A percentile compares a stretch with the other conserved stretches of the same genome.
phyloP scores from a whole-genome alignment of 2,888 invertebrate species.

The Drosophila vallismaia region DNA sequence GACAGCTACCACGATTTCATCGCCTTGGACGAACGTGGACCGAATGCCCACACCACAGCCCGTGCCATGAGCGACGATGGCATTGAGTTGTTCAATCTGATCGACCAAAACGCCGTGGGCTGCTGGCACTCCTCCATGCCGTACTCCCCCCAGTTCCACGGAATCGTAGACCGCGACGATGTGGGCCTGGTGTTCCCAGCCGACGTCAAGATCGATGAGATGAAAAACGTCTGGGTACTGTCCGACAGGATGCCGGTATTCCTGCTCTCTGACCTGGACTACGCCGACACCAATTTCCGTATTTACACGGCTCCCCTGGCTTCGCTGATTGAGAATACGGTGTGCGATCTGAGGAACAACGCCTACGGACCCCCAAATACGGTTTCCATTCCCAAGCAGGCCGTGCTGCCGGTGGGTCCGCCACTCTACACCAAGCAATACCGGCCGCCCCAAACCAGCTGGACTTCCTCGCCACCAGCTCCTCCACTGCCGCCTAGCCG shows the following conservation, averaged over 20 bases:
- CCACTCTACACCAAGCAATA: slow-evolving; percentile 63
- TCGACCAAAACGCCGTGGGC: slow-evolving; percentile 92
- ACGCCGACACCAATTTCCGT: slow-evolving; percentile 91
- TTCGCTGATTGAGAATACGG: slow-evolving; percentile 88
- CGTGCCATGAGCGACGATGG: slow-evolving; percentile 91
- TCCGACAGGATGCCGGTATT: slow-evolving; percentile 93
- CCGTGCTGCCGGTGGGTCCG: slow-evolving; percentile 34
- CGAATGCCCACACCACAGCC: slow-evolving; percentile 89
- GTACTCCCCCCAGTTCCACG: slow-evolving; percentile 88
- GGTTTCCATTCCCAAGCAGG: slow-evolving; percentile 61
- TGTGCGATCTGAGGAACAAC: slow-evolving; percentile 86
- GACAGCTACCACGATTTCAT: slow-evolving; percentile 90
- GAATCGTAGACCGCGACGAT: slow-evolving; percentile 90
- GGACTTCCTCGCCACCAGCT: slow-evolving; percentile 47
- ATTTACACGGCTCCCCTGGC: slow-evolving; percentile 89
- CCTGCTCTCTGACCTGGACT: slow-evolving; percentile 88
- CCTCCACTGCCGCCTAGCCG: slow-evolving; percentile 47
- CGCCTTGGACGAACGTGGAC: slow-evolving; percentile 86
- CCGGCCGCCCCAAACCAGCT: slow-evolving; percentile 57
- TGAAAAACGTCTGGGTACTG: slow-evolving; percentile 90
- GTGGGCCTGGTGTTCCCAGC: slow-evolving; percentile 90
- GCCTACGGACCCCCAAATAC: slow-evolving; percentile 75
- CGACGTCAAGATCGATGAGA: slow-evolving; percentile 90
- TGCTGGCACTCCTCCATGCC: slow-evolving; percentile 91
- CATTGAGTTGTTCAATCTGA: slow-evolving; percentile 90